phyloP scores from a whole-genome alignment of 2,113 vertebrate genomes.

The Bos indicus region DNA sequence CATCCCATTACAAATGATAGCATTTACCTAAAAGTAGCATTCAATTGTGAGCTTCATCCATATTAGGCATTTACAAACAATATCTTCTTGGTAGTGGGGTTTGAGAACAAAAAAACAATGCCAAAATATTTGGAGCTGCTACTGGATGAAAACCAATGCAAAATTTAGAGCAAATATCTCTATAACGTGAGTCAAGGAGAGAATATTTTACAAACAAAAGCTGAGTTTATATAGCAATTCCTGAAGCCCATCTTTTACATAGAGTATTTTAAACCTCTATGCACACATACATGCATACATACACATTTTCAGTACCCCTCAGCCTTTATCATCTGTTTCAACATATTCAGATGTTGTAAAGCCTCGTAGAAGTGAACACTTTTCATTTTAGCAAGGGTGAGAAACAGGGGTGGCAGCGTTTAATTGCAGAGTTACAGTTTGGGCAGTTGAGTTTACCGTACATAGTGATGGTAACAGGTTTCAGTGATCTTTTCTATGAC shows the following conservation, averaged over 20 bases:
- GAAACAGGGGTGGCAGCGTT: slow-evolving; percentile 72
- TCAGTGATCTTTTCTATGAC: slow-evolving; percentile 83
- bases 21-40: background rate
- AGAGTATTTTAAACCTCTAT: background rate
- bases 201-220: background rate
- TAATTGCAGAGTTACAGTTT: slow-evolving; percentile 77
- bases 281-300: background rate
- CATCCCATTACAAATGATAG: background rate
- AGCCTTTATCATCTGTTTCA: slow-evolving; percentile 23
- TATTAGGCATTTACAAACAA: background rate
- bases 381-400: slow-evolving; percentile 68
- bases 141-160: background rate
- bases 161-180: background rate
- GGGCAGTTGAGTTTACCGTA: slow-evolving; percentile 72
- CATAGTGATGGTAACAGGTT: slow-evolving; percentile 80
- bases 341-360: slow-evolving; percentile 49
- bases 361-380: slow-evolving; percentile 51
- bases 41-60: background rate
- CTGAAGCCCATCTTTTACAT: background rate
- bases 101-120: background rate
- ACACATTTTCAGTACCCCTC: background rate
- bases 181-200: background rate
- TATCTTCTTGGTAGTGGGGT: background rate
- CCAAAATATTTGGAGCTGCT: background rate
- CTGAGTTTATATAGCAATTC: background rate